A percentile compares a stretch with the other conserved stretches of the same genome.
Evolutionary conservation across 2,113 vertebrate genomes (phyloP).

Genomic region (Hippocampus mohnikei): DNA sequence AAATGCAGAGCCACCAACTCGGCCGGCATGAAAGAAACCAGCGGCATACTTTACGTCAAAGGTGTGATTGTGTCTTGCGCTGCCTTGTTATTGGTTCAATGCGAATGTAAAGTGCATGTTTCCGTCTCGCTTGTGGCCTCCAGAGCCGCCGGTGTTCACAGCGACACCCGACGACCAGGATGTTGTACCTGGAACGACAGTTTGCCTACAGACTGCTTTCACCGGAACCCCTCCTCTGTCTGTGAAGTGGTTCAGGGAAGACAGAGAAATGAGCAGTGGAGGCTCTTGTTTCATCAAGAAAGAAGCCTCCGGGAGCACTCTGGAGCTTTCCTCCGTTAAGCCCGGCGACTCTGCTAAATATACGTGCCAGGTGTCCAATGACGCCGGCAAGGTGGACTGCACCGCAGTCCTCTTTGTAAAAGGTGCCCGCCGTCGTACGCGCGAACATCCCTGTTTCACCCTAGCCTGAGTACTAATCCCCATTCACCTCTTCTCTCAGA

Average conservation of each 20-base stretch:
- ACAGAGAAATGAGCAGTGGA: slow-evolving; percentile 83
- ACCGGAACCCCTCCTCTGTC: slow-evolving; percentile 85
- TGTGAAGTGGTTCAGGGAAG: slow-evolving; percentile 89
- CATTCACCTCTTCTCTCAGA: slow-evolving; percentile 78
- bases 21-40: slow-evolving; percentile 89
- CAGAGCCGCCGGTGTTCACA: slow-evolving; percentile 90
- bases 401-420: slow-evolving; percentile 89
- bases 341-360: slow-evolving; percentile 84
- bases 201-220: slow-evolving; percentile 82
- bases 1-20: slow-evolving; percentile 89
- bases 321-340: slow-evolving; percentile 90
- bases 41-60: slow-evolving; percentile 90
- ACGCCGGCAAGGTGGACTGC: slow-evolving; percentile 85
- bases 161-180: slow-evolving; percentile 81
- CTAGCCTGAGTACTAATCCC: slow-evolving; percentile 28
- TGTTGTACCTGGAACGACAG: slow-evolving; percentile 81
- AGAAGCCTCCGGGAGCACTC: slow-evolving; percentile 81
- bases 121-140: slow-evolving; percentile 66
- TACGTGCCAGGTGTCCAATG: slow-evolving; percentile 87
- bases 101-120: slow-evolving; percentile 38
- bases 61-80: slow-evolving; percentile 67
- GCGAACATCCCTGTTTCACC: slow-evolving; percentile 25
- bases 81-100: slow-evolving; percentile 5
- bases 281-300: slow-evolving; percentile 90
- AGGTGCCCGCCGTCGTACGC: slow-evolving; percentile 77